Base-by-base conservation (phyloP, 30 jellyfish, hydroid and myxozoan species). In the Aurelia sp. region DNA sequence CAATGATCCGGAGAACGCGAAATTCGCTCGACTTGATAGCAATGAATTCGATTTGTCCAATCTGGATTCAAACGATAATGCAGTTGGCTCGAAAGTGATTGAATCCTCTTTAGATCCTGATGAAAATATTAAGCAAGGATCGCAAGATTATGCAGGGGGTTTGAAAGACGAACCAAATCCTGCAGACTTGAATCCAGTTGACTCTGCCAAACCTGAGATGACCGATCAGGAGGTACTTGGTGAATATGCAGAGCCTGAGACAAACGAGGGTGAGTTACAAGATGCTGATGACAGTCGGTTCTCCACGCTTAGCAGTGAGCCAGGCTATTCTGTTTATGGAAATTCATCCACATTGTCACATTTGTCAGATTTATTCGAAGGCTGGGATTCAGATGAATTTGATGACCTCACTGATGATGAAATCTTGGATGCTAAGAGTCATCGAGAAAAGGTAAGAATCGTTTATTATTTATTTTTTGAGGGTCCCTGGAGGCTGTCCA, bases 351-450 rank as follows among this genome's bases (percentile, higher is more conserved):
- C 88, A 10, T 38, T 64, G 19, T 74, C 89, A 4, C 16, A 8
- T 13, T 61, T 33, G 12, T 76, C 88, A 5, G 91, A 88, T 52
- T 12, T 67, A 40, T 71, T 40, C 44, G 97, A 87, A 64, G 96
- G 94, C 8, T 96, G 98, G 98, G 97, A 96, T 66, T 78, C 98
- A 11, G 99, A 96, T 50, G 99, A 96, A 65, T 81, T 90, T 78
- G 99, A 96, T 27, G 76, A 96, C 18, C 60, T 16, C 24, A 70
- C 90, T 15, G 97, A 88, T 64, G 99, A 96, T 19, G 97, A 87
- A 47, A 75, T 89, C 22, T 35, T 69, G 50, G 85, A 61, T 7
- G 92, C 55, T 5, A 44, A 44, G 55, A 44, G 55, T 17, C 73
- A 17, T 22, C 33, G 30, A 21, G n/a, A 15, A 63, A 79, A 31